Percentiles rank a stretch among this genome's conserved stretches.
These are phyloP conservation scores for Lochmaea capreae DNA, from an alignment of 2,888 invertebrate genomes.

Conservation along the genomic window DNA sequence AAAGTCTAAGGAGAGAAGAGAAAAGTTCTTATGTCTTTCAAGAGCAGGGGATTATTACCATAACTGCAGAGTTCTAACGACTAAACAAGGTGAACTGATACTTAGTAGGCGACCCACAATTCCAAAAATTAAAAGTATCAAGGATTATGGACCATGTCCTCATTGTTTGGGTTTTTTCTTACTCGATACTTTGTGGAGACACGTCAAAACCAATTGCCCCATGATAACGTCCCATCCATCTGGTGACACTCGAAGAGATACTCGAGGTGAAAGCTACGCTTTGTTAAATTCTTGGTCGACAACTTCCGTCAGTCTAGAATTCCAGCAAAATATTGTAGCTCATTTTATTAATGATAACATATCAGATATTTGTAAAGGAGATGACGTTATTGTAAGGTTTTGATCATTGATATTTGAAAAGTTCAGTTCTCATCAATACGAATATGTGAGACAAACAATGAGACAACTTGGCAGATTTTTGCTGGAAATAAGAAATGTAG, in stretches of 20 bases:
- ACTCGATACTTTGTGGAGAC: constrained; percentile 17
- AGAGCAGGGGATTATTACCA: constrained; percentile 34
- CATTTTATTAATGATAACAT: constrained; percentile 16
- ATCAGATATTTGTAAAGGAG: constrained; percentile 6
- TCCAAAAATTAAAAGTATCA: constrained; percentile 13
- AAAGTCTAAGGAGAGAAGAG: constrained; percentile 9
- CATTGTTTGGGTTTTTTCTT: constrained; percentile 30
- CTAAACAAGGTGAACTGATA: constrained; percentile 34
- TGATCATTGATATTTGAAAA: constrained; percentile 24
- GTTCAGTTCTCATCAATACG: constrained; percentile 20
- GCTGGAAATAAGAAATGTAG: constrained; percentile 5
- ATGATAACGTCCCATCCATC: not conserved
- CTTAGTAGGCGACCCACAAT: constrained; percentile 28
- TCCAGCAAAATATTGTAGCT: constrained; percentile 11
- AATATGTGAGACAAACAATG: constrained; percentile 19
- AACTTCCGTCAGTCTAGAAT: constrained; percentile 9
- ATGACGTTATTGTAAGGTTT: constrained; percentile 14
- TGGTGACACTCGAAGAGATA: constrained; percentile 3
- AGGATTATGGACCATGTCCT: constrained; percentile 40
- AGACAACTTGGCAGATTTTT: constrained; percentile 21
- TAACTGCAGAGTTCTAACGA: constrained; percentile 30
- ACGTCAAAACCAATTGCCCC: constrained; percentile 16
- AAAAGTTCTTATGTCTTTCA: constrained; percentile 22
- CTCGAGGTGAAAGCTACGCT: constrained; percentile 21
- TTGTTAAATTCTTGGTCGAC: constrained; percentile 11